Base-by-base conservation (phyloP, 2,113 vertebrate species). In the Calidris pugnax region DNA sequence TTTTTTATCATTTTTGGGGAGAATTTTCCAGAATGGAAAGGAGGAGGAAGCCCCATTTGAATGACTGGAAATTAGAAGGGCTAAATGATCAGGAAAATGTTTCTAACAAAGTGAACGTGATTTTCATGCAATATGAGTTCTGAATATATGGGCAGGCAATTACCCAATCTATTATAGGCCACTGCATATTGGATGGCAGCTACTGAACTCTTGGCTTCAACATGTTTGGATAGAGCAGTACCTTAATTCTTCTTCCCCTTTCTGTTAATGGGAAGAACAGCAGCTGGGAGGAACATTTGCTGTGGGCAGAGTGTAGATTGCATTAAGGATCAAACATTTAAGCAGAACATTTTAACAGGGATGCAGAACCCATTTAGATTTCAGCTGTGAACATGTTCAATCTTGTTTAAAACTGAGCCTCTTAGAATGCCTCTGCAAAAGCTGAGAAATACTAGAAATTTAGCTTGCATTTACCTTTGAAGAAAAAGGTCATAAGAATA, bases 201-300 rank as follows among this genome's bases (percentile, higher is more conserved):
- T 75, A 74, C 39, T 85, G 90, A 85, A 66, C 69, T 75, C 78
- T 88, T 66, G 33, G 48, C 84, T 95, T 91, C 81, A 89, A 66
- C 64, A 35, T 68, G 22, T 95, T 97, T 51, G 23, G 85, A 67
- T 33, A 87, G 78, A 78, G 78, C 15, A 71, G 87, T 89, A 93
- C 89, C 83, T 89, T 96, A 82, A 94, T 97, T 96, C 79, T 96
- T 89, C 60, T 93, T 77, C 48, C 68, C 43, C 32, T 63, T 97
- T 94, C 89, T 94, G 93, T 89, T 97, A 97, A 97, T 74, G 50
- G 77, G 89, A 91, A 95, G 90, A 97, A 93, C 45, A 98, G 96
- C 97, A 97, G 96, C 97, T 97, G 94, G 50, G 82, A 96, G 51
- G 90, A 97, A 97, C 95, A 97, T 97, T 97, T 98, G 96, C 95